Base-by-base conservation (phyloP, 2,888 invertebrate genomes). In the Melanotus villosus region DNA sequence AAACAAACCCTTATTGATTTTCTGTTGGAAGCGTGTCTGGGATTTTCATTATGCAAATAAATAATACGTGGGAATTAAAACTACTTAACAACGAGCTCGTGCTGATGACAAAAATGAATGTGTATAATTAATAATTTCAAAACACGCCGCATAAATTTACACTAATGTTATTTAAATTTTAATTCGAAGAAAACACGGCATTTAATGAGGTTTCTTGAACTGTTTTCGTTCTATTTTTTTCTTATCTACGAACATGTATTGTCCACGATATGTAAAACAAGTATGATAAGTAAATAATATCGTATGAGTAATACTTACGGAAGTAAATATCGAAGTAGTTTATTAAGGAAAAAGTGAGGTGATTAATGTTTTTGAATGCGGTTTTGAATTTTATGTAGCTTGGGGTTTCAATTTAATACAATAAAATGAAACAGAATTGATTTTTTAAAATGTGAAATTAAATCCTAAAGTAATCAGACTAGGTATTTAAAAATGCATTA, bases 41-140 rank as follows among this genome's bases (percentile, higher is more conserved):
- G 47, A 12, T 23, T 47, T 47, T 18, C 45, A 47, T 60, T 60
- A 60, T 60, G 59, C 45, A 60, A 60, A 60, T 60, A 26, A 60
- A 45, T 19, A 45, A 60, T 26, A 18, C 18, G 32, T 19, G 19
- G 32, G 45, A 60, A 60, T 60, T 60, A 60, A 59, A 60, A 45
- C 32, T 45, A 60, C 59, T 32, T 60, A n/a, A 60, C 45, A 47
- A 45, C 47, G 32, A 60, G 18, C 59, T 45, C 45, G 34, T 58
- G 59, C 16, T 47, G 43, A 43, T 59, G 59, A 60, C 59, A 32
- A 45, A 60, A 60, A 60, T 60, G 19, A 60, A 60, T 47, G 59
- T 21, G 45, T 14, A 10, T 60, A 47, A 45, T 60, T 60, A 60
- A 60, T 60, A 60, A 59, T 59, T 45, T 30, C 41, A 14, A 18